Evolutionary conservation across 2,113 vertebrate genomes (phyloP).

Genomic region (Craseonycteris thonglongyai): DNA sequence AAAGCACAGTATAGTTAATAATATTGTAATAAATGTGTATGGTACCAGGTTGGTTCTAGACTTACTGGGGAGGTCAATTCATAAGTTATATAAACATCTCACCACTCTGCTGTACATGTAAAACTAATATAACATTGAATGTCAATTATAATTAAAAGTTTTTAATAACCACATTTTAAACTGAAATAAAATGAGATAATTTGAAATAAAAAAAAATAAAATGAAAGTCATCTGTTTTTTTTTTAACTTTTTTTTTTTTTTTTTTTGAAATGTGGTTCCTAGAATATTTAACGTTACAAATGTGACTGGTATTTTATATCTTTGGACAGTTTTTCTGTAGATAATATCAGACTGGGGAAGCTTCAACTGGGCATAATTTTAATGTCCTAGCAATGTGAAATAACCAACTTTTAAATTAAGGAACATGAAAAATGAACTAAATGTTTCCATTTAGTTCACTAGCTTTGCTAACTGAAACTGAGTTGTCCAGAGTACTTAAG

Average conservation of each 20-base stretch:
- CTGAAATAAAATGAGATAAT: neutral
- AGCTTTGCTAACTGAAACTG: constrained; percentile 20
- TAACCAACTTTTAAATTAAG: neutral
- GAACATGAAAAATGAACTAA: neutral
- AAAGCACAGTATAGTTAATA: neutral
- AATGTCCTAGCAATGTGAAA: neutral
- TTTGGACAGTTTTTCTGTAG: neutral
- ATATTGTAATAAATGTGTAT: neutral
- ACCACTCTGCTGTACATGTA: neutral
- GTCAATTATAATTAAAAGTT: neutral
- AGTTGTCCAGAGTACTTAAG: constrained; percentile 6
- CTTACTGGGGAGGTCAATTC: neutral
- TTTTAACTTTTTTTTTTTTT: neutral
- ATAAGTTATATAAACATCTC: neutral
- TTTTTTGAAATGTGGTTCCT: neutral
- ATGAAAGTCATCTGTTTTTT: neutral
- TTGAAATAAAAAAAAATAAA: neutral
- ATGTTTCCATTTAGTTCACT: neutral
- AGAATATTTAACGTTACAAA: constrained; percentile 3
- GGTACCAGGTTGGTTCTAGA: neutral
- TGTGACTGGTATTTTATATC: neutral
- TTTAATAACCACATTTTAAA: neutral
- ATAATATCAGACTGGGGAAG: neutral
- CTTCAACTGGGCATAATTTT: neutral
- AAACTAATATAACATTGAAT: neutral